Evolutionary conservation across 2,888 invertebrate genomes (phyloP), one percentile per base, ranked within the genome.

Genomic region (Nephrotoma appendiculata): DNA sequence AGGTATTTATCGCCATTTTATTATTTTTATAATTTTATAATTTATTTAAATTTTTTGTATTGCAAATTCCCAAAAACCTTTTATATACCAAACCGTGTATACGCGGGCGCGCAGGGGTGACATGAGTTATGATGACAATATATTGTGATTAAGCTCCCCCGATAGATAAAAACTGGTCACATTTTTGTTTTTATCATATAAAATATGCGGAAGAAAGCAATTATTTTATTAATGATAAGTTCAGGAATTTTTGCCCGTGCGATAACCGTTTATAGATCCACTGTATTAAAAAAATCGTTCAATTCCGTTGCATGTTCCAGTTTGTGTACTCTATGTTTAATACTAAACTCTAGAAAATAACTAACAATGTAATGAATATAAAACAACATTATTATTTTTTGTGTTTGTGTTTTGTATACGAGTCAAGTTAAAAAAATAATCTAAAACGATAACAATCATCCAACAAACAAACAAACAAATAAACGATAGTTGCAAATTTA

Each of bases 1-100:
- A 90, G 90, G 90, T 90, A 90, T 89, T 89, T 87, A 57, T 85
- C 12, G 31, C 86, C 86, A 45, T 86, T 87, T 6, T 31, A 31
- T 9, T 41, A 85, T 86, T 86, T 44, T 86, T 86, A 9, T 48
- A 52, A 19, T 86, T 87, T 85, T 57, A 31, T 41, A 43, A 9
- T 42, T 85, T 15, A 43, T 85, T 43, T 83, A 9, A 48, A 12
- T 2, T 31, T 31, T 31, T 31, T 71, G 19, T 71, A 71, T 71
- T 71, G 6, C 52, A 15, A 52, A 57, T 57, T 57, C 11, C 15
- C 15, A n/a, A 57, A 57, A 57, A 15, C 52, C 31, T 31, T n/a
- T 31, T 31, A 31, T 31, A 31, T 31, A 31, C 31, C 31, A 31
- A 31, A 31, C 31, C 31, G 31, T 31, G 31, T 31, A 31, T 31